A percentile compares a stretch with the other conserved stretches of the same genome.
Conservation (phyloP, 2,888 invertebrate species). For the Limnephilus auricula region DNA sequence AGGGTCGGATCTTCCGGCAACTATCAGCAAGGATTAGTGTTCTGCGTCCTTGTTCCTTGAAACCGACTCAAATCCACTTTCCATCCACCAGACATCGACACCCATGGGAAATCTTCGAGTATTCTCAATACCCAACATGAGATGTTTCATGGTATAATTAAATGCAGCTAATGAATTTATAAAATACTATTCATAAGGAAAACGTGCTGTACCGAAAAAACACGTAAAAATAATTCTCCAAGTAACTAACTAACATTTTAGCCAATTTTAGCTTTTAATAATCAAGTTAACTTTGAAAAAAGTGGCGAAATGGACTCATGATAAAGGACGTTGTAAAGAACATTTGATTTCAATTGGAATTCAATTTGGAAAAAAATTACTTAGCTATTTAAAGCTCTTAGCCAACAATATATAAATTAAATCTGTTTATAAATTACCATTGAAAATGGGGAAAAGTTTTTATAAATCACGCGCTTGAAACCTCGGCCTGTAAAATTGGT, state of each 20-base stretch:
- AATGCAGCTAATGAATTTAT: not conserved
- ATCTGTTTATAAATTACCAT: not conserved
- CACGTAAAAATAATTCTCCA: not conserved
- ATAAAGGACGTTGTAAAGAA: too few species aligned
- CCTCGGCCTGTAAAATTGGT: not conserved
- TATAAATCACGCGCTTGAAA: not conserved
- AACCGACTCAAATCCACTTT: not conserved
- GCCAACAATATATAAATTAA: not conserved
- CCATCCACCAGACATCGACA: not conserved
- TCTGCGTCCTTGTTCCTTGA: not conserved
- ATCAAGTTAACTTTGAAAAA: too few species aligned
- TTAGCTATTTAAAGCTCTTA: too few species aligned
- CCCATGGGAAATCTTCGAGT: not conserved
- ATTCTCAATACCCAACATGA: not conserved
- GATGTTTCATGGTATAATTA: not conserved
- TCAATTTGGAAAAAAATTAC: too few species aligned
- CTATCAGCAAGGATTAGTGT: not conserved
- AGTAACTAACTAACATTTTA: too few species aligned
- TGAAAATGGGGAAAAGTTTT: not conserved
- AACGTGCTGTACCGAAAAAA: not conserved
- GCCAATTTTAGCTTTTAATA: too few species aligned
- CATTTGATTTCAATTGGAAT: too few species aligned
- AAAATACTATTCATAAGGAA: not conserved
- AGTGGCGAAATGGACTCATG: too few species aligned
- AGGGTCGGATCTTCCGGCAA: not conserved